Conservation (phyloP, 2,888 invertebrate species). For the Melanchra persicariae region DNA sequence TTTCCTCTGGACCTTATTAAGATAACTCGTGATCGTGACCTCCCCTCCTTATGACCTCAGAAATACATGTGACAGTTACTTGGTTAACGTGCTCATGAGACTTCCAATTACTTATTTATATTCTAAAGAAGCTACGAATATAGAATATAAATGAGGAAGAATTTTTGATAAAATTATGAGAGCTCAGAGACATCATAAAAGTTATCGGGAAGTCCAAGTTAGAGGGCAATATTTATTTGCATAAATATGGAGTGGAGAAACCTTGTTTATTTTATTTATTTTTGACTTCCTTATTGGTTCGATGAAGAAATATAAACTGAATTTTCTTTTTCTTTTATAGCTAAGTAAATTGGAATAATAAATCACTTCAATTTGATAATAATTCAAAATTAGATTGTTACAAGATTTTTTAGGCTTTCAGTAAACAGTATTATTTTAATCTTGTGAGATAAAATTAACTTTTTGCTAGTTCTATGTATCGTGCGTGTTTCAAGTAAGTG, state of each 20-base stretch:
- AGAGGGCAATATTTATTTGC: conserved; percentile 22
- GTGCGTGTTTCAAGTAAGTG: no score
- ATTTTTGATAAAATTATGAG: conserved; percentile 7
- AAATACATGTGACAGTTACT: conserved; percentile 16
- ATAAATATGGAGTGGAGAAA: conserved; percentile 29
- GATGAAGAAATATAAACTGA: background rate
- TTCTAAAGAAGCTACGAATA: background rate
- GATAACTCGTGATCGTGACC: no score
- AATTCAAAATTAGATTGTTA: background rate
- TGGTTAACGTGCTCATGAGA: background rate
- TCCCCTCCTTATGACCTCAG: no score
- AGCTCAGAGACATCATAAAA: conserved; percentile 22
- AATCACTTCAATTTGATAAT: background rate
- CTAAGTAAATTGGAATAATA: background rate
- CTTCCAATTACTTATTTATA: conserved; percentile 23
- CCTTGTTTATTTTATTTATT: conserved; percentile 23
- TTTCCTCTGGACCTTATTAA: no score
- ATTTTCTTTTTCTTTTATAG: background rate
- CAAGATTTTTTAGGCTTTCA: background rate
- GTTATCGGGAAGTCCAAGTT: conserved; percentile 17
- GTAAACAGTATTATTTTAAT: background rate
- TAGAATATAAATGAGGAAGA: conserved; percentile 19
- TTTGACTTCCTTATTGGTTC: conserved; percentile 19
- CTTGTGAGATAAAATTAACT: background rate
- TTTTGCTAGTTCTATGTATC: no score